Conservation (phyloP, 2,888 invertebrate species). For the Piscicola geometra region DNA sequence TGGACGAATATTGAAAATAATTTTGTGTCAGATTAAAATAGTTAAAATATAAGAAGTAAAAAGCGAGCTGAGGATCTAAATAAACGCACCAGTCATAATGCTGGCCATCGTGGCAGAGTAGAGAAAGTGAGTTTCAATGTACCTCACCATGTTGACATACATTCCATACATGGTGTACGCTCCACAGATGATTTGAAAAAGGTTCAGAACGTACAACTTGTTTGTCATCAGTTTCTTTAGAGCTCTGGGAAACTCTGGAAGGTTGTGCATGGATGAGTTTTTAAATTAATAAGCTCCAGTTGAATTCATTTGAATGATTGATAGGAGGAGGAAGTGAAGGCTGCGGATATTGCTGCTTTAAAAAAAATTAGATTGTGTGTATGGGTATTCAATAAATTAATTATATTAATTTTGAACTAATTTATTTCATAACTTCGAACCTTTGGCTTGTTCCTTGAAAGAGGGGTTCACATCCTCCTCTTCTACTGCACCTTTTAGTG, state of each 20-base stretch:
- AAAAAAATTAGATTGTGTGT: not conserved
- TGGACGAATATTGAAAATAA: too few relatives aligned
- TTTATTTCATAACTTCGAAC: too few relatives aligned
- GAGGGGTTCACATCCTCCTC: not conserved
- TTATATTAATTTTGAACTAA: too few relatives aligned
- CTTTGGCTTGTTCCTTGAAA: constrained; percentile 8
- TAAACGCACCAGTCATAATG: constrained; percentile 39
- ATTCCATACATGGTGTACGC: constrained; percentile 40
- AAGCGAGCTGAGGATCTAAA: not conserved
- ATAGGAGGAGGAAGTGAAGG: not conserved
- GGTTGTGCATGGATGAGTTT: not conserved
- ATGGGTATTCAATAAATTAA: too few relatives aligned
- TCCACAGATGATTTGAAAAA: constrained; percentile 30
- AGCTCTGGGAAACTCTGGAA: constrained; percentile 40
- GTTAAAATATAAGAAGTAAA: not conserved
- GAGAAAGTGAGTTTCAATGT: constrained; percentile 43
- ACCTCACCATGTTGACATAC: constrained; percentile 40
- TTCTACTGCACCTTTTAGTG: too few relatives aligned
- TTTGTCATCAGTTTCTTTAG: constrained; percentile 39
- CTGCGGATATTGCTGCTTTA: not conserved
- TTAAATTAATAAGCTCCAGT: not conserved
- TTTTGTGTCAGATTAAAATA: not conserved
- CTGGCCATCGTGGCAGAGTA: constrained; percentile 41
- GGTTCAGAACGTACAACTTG: constrained; percentile 38
- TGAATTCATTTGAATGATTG: not conserved